Evolutionary conservation across 2,888 invertebrate genomes (phyloP).

Genomic region (Mythimna lalbum): DNA sequence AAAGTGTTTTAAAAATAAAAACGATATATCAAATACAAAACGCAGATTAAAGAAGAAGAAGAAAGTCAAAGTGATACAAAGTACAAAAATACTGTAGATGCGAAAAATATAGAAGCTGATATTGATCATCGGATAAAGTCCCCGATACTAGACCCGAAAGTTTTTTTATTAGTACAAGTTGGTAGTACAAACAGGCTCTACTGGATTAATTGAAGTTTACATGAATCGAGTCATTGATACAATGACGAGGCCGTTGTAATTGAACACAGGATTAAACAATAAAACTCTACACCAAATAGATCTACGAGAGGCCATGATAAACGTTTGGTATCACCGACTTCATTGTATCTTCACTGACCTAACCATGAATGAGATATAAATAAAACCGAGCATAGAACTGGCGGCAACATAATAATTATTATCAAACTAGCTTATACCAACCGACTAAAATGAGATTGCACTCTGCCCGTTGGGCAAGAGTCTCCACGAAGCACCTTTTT

Average conservation of each 20-base stretch:
- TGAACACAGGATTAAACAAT: conserved; percentile 63
- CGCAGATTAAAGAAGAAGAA: too few relatives aligned
- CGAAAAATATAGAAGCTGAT: background rate
- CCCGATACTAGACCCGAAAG: too few relatives aligned
- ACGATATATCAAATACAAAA: too few relatives aligned
- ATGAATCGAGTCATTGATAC: conserved; percentile 45
- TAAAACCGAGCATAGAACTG: conserved; percentile 13
- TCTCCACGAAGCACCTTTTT: too few relatives aligned
- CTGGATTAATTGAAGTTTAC: conserved; percentile 55
- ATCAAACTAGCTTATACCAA: too few relatives aligned
- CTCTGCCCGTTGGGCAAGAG: too few relatives aligned
- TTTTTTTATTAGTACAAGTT: conserved; percentile 9
- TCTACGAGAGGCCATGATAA: conserved; percentile 32
- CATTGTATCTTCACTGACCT: background rate
- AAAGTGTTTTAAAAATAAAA: background rate
- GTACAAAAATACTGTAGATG: too few relatives aligned
- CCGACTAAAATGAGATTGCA: too few relatives aligned
- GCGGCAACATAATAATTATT: background rate
- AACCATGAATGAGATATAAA: conserved; percentile 43
- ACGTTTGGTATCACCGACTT: conserved; percentile 25
- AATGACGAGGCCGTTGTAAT: conserved; percentile 60
- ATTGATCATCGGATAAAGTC: background rate
- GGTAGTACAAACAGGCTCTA: conserved; percentile 28
- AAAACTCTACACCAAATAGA: conserved; percentile 48
- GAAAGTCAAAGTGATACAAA: too few relatives aligned